These are phyloP conservation scores for Acanthurus tractus DNA, from an alignment of 2,797 vertebrate species.

Conservation along the genomic window DNA sequence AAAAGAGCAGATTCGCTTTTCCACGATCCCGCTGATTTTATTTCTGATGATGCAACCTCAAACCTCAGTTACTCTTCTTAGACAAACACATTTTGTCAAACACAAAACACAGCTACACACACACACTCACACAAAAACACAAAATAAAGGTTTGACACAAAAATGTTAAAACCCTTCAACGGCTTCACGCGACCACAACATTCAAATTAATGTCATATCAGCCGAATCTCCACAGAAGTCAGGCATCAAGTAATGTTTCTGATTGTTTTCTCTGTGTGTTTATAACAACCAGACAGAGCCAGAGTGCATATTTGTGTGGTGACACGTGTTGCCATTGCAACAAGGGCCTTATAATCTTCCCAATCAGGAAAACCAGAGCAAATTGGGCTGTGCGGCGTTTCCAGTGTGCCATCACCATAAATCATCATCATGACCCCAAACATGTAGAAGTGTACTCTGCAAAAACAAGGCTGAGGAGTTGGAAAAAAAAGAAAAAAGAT, in stretches of 20 bases:
- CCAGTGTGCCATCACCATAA: conserved; percentile 69
- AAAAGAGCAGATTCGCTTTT: conserved; percentile 10
- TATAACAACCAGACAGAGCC: conserved; percentile 57
- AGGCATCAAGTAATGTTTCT: conserved; percentile 49
- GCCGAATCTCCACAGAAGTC: conserved; percentile 36
- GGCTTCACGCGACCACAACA: conserved; percentile 29
- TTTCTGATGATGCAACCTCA: conserved; percentile 51
- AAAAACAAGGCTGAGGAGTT: conserved; percentile 75
- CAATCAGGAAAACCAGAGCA: conserved; percentile 74
- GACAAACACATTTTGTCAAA: conserved; percentile 59
- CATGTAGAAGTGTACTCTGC: conserved; percentile 40
- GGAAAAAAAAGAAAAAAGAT: conserved; percentile 17
- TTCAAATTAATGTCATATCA: conserved; percentile 46
- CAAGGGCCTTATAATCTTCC: conserved; percentile 73
- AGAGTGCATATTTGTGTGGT: conserved; percentile 65
- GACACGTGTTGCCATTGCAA: conserved; percentile 65
- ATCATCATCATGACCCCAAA: conserved; percentile 60
- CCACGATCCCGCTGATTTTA: conserved; percentile 48
- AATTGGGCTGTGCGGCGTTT: conserved; percentile 70
- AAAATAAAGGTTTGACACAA: conserved; percentile 40
- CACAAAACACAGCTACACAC: conserved; percentile 25
- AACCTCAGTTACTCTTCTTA: conserved; percentile 57
- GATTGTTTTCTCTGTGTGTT: conserved; percentile 65
- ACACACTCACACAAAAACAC: conserved; percentile 14
- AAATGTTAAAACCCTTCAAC: conserved; percentile 29